These are phyloP conservation scores for Bombyx mori DNA, from an alignment of 1,140 invertebrate genomes.

Conservation along the genomic window ASM3026992v2 NC_085113.1:8966501-8967000, in stretches of 20 bases:
- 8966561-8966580: slow-evolving; percentile 39
- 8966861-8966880: no score
- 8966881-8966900: no score
- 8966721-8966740: slow-evolving; percentile 35
- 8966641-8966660: slow-evolving; percentile 66
- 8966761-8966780: background rate
- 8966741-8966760: slow-evolving; percentile 28
- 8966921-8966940: no score
- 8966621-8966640: slow-evolving; percentile 33
- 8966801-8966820: slow-evolving; percentile 20
- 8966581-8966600: slow-evolving; percentile 61
- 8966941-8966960: no score
- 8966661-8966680: slow-evolving; percentile 53
- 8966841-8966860: no score
- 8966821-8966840: background rate
- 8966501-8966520: slow-evolving; percentile 57
- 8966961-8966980: no score
- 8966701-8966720: slow-evolving; percentile 55
- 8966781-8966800: no score
- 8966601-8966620: slow-evolving; percentile 62
- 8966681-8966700: slow-evolving; percentile 65
- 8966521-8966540: slow-evolving; percentile 61
- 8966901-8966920: no score
- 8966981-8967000: no score
- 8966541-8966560: slow-evolving; percentile 51